Conservation (phyloP, 37 sponge, comb jelly and placozoan genomes). For the Trichoplax adhaerens region DNA sequence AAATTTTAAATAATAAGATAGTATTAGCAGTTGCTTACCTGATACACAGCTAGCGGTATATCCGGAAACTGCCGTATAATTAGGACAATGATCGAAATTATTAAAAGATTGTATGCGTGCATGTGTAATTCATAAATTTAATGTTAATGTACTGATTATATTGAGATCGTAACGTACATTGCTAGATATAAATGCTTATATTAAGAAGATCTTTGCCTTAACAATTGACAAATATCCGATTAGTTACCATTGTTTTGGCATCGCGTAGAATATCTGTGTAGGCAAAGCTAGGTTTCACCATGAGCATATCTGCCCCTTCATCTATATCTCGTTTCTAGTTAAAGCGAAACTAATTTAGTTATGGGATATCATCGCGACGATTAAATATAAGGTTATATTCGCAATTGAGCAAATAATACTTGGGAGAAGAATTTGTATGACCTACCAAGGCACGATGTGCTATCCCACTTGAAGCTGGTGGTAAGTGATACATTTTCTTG, state of each 20-base stretch:
- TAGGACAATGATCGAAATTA: no score
- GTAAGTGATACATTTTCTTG: slow-evolving; percentile 50
- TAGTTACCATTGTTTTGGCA: slow-evolving; percentile 47
- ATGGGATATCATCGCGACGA: no score
- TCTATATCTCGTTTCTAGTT: slow-evolving; percentile 65
- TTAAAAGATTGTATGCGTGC: no score
- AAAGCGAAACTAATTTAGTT: not conserved
- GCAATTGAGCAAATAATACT: no score
- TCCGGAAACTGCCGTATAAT: slow-evolving; percentile 36
- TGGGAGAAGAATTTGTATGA: not conserved
- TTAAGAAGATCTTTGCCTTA: no score
- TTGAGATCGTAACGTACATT: no score
- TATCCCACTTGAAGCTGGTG: slow-evolving; percentile 58
- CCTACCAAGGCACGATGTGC: slow-evolving; percentile 69
- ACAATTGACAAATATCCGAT: no score
- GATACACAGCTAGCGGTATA: slow-evolving; percentile 78
- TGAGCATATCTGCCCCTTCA: slow-evolving; percentile 90
- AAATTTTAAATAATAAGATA: no score
- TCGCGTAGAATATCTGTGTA: slow-evolving; percentile 80
- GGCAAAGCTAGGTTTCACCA: slow-evolving; percentile 96
- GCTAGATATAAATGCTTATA: no score
- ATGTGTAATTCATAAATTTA: no score
- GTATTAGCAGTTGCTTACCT: slow-evolving; percentile 23
- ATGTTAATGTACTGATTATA: no score
- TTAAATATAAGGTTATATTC: no score